phyloP scores from a whole-genome alignment of 2,797 vertebrate genomes.

The Labroides dimidiatus region DNA sequence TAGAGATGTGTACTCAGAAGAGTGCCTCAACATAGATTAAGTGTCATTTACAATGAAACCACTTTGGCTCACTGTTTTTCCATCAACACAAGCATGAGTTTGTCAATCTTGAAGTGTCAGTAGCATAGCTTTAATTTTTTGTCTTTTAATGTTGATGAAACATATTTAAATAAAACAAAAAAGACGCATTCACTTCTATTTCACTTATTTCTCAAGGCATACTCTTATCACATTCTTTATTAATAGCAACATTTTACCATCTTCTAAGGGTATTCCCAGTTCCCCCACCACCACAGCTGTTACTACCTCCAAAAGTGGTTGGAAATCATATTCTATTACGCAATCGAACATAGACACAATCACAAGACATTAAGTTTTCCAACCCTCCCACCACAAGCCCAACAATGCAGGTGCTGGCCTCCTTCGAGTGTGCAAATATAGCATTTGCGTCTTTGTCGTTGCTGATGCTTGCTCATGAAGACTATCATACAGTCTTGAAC shows the following conservation, averaged over 20 bases:
- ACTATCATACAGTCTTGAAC: neutral
- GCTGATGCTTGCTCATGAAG: conserved; percentile 19
- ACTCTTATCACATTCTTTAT: neutral
- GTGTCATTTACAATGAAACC: conserved; percentile 53
- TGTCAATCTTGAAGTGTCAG: conserved; percentile 14
- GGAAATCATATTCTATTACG: conserved; percentile 79
- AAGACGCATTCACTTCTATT: neutral
- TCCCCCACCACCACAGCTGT: conserved; percentile 37
- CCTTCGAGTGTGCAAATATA: conserved; percentile 24
- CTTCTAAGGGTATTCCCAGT: conserved; percentile 57
- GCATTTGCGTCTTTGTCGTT: conserved; percentile 18
- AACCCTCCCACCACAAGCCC: conserved; percentile 26
- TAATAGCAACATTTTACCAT: neutral
- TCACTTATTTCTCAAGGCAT: neutral
- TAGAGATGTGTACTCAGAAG: conserved; percentile 52
- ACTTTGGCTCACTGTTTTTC: conserved; percentile 52
- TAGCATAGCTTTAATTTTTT: conserved; percentile 18
- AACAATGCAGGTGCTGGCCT: conserved; percentile 65
- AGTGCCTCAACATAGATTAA: conserved; percentile 51
- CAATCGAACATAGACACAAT: conserved; percentile 60
- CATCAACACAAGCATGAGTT: conserved; percentile 22
- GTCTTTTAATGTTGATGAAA: neutral
- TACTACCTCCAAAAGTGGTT: conserved; percentile 65
- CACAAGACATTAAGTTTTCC: conserved; percentile 61
- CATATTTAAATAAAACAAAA: neutral